Evolutionary conservation across 2,888 invertebrate species (phyloP).

Genomic region (Cinara cedri): DNA sequence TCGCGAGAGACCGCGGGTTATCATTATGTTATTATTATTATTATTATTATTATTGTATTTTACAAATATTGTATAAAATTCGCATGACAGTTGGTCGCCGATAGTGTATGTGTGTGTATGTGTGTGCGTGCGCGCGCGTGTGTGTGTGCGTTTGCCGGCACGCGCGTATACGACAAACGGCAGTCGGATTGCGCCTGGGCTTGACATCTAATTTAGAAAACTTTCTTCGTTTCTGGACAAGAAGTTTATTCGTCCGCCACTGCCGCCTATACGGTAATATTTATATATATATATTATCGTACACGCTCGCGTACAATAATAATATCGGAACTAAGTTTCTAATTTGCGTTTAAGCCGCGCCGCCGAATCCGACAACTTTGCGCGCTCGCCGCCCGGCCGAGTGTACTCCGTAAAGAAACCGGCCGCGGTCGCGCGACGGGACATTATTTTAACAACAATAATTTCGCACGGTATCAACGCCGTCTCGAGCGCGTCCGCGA

Average conservation of each 20-base stretch:
- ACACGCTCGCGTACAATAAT: too few relatives aligned
- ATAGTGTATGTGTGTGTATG: neutral
- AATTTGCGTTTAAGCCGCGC: slow-evolving; percentile 25
- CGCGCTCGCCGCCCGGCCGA: neutral
- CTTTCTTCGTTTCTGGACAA: slow-evolving; percentile 24
- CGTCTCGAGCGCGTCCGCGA: too few relatives aligned
- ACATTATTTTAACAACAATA: too few relatives aligned
- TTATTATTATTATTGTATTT: too few relatives aligned
- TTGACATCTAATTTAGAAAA: slow-evolving; percentile 51
- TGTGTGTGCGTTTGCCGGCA: neutral
- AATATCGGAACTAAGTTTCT: too few relatives aligned
- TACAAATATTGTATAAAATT: neutral
- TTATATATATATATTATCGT: too few relatives aligned
- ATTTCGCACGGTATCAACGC: too few relatives aligned
- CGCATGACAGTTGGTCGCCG: neutral
- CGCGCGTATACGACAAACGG: neutral
- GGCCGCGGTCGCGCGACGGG: neutral
- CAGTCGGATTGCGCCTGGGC: neutral
- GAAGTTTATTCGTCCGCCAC: slow-evolving; percentile 24
- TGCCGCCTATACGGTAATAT: neutral
- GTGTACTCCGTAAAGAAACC: neutral
- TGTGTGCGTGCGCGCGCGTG: neutral
- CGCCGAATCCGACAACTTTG: slow-evolving; percentile 5
- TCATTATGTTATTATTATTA: too few relatives aligned
- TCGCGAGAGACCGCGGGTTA: too few relatives aligned